Evolutionary conservation across 2,113 vertebrate species (phyloP).

Genomic region (Tyrannus savana): DNA sequence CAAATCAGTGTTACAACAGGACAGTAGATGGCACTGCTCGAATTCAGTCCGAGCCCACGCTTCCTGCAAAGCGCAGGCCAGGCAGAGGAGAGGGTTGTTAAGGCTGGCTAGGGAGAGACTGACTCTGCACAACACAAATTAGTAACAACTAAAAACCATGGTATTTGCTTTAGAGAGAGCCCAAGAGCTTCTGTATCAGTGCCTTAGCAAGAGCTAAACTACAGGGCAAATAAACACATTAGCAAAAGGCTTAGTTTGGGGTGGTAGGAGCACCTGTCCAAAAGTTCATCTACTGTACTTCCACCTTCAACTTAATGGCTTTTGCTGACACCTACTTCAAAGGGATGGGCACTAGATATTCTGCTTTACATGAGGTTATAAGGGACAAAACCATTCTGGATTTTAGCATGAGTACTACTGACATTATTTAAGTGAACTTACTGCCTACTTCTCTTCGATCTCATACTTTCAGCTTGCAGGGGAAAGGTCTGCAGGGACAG

Average conservation of each 20-base stretch:
- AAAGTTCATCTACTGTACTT: background rate
- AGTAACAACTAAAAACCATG: fast-evolving
- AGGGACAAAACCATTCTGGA: background rate
- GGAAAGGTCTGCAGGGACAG: background rate
- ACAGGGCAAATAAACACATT: background rate
- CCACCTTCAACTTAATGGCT: background rate
- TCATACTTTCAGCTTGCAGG: background rate
- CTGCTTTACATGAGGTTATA: background rate
- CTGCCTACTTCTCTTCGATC: background rate
- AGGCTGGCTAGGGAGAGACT: fast-evolving
- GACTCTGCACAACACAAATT: fast-evolving
- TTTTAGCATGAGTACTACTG: background rate
- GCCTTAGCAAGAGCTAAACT: background rate
- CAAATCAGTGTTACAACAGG: fast-evolving
- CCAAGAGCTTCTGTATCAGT: fast-evolving
- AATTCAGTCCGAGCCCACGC: fast-evolving
- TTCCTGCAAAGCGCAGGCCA: background rate
- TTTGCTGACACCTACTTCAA: background rate
- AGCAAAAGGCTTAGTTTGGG: background rate
- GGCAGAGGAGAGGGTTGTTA: background rate
- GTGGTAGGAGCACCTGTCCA: background rate
- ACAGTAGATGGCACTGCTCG: slow-evolving; percentile 39
- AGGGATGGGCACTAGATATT: background rate
- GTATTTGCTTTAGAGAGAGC: background rate
- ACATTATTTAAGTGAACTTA: background rate